Evolutionary conservation across 1,140 invertebrate genomes (phyloP).

Genomic region (Pseudomyrmex gracilis): DNA sequence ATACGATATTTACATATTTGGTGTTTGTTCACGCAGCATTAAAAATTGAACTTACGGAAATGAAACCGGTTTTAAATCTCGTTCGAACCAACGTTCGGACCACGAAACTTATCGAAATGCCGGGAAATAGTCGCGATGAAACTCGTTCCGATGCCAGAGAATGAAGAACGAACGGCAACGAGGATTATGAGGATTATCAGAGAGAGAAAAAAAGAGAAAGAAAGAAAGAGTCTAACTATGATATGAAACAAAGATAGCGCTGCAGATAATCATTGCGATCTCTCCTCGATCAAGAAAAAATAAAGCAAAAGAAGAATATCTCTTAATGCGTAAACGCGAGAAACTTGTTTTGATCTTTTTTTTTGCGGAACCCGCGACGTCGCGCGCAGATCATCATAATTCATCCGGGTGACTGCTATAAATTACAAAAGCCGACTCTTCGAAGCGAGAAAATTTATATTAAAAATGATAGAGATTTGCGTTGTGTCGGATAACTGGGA

Average conservation of each 20-base stretch:
- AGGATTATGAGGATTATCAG: conserved; percentile 51
- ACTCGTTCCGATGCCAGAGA: conserved; percentile 19
- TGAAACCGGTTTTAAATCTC: conserved; percentile 41
- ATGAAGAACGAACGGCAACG: conserved; percentile 23
- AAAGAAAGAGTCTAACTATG: conserved; percentile 3
- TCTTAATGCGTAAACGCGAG: conserved; percentile 26
- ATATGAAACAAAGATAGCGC: conserved; percentile 35
- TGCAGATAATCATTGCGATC: conserved; percentile 46
- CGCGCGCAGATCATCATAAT: conserved; percentile 39
- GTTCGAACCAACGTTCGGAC: neutral
- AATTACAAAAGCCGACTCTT: conserved; percentile 27
- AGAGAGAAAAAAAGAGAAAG: neutral
- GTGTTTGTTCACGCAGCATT: neutral
- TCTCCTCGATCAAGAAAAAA: conserved; percentile 39
- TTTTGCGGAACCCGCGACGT: conserved; percentile 30
- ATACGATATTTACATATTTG: neutral
- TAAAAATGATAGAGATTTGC: conserved; percentile 42
- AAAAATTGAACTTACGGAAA: conserved; percentile 27
- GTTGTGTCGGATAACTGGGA: conserved; percentile 21
- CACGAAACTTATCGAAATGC: conserved; percentile 3
- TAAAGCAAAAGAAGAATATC: conserved; percentile 10
- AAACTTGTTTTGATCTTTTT: conserved; percentile 18
- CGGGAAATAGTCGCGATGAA: conserved; percentile 11
- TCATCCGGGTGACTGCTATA: conserved; percentile 33
- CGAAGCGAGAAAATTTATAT: conserved; percentile 47